Percentiles rank a stretch among this genome's conserved stretches.
phyloP scores from a whole-genome alignment of 2,797 vertebrate species.

The Notolabrus celidotus region DNA sequence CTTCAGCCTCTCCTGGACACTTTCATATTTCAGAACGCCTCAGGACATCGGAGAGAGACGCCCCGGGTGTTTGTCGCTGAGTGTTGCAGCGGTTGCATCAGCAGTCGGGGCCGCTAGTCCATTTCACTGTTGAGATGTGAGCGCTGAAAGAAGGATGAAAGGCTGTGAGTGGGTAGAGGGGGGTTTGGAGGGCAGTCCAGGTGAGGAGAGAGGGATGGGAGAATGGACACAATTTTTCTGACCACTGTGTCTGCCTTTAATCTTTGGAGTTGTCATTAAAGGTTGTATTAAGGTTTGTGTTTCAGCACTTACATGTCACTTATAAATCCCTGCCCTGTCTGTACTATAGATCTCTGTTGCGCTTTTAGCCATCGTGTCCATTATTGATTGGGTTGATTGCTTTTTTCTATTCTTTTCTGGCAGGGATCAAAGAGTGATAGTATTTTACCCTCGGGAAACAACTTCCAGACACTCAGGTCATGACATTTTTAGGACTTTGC shows the following conservation, averaged over 20 bases:
- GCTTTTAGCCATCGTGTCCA: not conserved
- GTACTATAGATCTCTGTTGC: slow-evolving; percentile 4
- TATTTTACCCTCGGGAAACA: not conserved
- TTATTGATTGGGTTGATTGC: not conserved
- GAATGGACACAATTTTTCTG: slow-evolving; percentile 1
- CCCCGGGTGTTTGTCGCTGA: slow-evolving; percentile 1
- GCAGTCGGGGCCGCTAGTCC: slow-evolving; percentile 19
- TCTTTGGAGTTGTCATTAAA: slow-evolving; percentile 30
- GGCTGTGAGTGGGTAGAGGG: slow-evolving; percentile 9
- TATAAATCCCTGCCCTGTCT: slow-evolving; percentile 9
- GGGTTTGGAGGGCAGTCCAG: slow-evolving; percentile 29
- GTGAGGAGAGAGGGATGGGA: slow-evolving; percentile 55
- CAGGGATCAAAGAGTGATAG: not conserved
- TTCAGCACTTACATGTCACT: not conserved
- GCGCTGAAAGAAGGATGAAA: slow-evolving; percentile 58
- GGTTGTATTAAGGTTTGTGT: slow-evolving; percentile 7
- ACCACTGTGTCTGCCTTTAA: slow-evolving; percentile 51
- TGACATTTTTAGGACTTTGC: not conserved
- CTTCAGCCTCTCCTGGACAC: slow-evolving; percentile 24
- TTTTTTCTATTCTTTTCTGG: not conserved
- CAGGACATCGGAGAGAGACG: not conserved
- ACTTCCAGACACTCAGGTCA: not conserved
- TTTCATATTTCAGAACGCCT: slow-evolving; percentile 43
- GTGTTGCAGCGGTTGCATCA: slow-evolving; percentile 38
- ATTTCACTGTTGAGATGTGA: slow-evolving; percentile 23